phyloP scores from a whole-genome alignment of 1,140 invertebrate species.

The Drosophila orena region DNA sequence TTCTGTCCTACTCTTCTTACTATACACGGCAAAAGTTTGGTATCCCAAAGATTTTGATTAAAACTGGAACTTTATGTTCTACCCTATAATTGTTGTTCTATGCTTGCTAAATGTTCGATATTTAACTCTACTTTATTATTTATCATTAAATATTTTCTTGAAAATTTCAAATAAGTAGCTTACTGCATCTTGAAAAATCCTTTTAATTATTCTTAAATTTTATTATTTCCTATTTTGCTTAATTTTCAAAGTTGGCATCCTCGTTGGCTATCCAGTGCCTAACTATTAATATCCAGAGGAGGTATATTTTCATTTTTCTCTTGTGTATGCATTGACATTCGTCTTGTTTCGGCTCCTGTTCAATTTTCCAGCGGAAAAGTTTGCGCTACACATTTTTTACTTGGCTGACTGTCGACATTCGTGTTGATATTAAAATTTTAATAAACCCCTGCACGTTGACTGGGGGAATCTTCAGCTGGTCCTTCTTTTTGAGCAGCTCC shows the following conservation, averaged over 20 bases:
- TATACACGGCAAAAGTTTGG: slow-evolving; percentile 5
- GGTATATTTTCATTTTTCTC: neutral
- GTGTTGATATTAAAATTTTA: slow-evolving; percentile 83
- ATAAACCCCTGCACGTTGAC: slow-evolving; percentile 74
- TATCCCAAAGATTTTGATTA: neutral
- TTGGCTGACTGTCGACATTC: slow-evolving; percentile 73
- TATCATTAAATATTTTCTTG: no score
- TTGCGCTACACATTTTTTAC: slow-evolving; percentile 76
- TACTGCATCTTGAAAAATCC: no score
- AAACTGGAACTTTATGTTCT: neutral
- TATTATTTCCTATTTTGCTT: neutral
- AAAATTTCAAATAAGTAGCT: no score
- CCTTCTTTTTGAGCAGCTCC: neutral
- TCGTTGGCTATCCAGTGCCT: neutral
- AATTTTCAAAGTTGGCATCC: neutral
- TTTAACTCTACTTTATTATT: no score
- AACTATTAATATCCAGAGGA: neutral
- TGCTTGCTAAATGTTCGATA: no score
- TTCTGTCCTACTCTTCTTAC: slow-evolving; percentile 5
- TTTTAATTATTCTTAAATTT: no score
- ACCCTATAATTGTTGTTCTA: no score
- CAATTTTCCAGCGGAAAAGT: slow-evolving; percentile 45
- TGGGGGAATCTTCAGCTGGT: slow-evolving; percentile 53
- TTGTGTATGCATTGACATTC: slow-evolving; percentile 72
- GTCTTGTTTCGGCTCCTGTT: slow-evolving; percentile 44